phyloP scores from a whole-genome alignment of 1,140 invertebrate genomes.

The Drosophila ficusphila region DNA sequence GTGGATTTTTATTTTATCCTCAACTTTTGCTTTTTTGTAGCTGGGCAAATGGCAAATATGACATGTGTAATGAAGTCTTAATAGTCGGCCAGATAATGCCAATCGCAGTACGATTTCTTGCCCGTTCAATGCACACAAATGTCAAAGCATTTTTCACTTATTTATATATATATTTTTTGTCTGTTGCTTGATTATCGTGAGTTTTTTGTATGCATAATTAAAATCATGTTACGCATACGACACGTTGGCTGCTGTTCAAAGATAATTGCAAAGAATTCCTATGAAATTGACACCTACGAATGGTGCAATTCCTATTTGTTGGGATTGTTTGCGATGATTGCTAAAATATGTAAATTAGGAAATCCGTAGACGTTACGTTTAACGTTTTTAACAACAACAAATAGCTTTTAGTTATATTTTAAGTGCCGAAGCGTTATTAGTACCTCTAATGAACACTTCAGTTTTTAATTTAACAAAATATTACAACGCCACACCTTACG shows the following conservation, averaged over 20 bases:
- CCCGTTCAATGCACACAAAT: constrained; percentile 54
- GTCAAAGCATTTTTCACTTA: constrained; percentile 48
- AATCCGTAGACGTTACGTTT: background rate
- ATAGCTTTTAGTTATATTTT: background rate
- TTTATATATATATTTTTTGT: constrained; percentile 21
- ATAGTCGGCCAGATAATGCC: constrained; percentile 71
- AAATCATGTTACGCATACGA: constrained; percentile 75
- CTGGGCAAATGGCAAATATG: constrained; percentile 69
- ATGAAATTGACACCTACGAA: constrained; percentile 33
- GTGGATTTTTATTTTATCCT: constrained; percentile 11
- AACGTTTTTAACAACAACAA: too few species aligned
- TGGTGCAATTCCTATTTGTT: constrained; percentile 27
- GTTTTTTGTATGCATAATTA: constrained; percentile 71
- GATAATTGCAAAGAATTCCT: constrained; percentile 60
- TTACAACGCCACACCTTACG: too few species aligned
- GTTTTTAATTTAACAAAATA: background rate
- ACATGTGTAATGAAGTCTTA: constrained; percentile 82
- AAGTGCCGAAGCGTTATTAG: too few species aligned
- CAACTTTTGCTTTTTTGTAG: constrained; percentile 4
- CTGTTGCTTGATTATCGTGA: constrained; percentile 22
- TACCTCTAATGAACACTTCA: too few species aligned
- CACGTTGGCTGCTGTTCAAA: constrained; percentile 56
- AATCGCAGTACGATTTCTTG: constrained; percentile 44
- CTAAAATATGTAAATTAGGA: constrained; percentile 21
- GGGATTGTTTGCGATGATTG: constrained; percentile 11